Evolutionary conservation across 2,797 vertebrate species (phyloP), one percentile per base, ranked within the genome.

Genomic region (Anableps anableps): DNA sequence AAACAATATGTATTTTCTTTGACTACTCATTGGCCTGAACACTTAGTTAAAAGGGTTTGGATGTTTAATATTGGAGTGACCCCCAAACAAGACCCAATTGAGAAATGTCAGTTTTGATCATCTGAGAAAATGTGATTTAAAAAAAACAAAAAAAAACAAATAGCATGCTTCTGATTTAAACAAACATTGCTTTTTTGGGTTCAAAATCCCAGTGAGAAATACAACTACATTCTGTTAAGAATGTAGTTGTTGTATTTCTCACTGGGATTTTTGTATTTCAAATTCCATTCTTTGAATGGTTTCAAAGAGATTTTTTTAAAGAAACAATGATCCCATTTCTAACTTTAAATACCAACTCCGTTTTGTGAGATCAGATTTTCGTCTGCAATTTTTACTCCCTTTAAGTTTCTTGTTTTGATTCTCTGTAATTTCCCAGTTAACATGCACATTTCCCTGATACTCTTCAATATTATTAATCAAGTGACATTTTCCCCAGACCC

Each of bases 401-500:
- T 70, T 72, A 86, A 79, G 55, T 17, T 16, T 51, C 75, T 53
- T 38, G 2, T 75, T 60, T 55, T 31, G 3, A 45, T 50, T 53
- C 64, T 5, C 19, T 81, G 83, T 85, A 41, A 78, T 82, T 82
- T 85, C 74, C 45, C 64, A 78, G 53, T 84, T 83, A 86, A 91
- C 58, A 77, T 88, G 82, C 26, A 78, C 51, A 84, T 80, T 86
- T 80, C 50, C 66, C 73, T 50, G 8, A 81, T 73, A 71, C 58
- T n/a, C 41, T 78, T 77, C 47, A 38, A 75, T 51, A 80, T 66
- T 79, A 85, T 88, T 84, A 89, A 88, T 86, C 83, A 78, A 80
- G 26, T 70, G 76, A 78, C 55, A 16, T 76, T 71, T 75, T 66
- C 51, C 73, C 80, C 80, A 91, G 88, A 88, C 90, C 88, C 90